A percentile compares a stretch with the other conserved stretches of the same genome.
Evolutionary conservation across 2,797 vertebrate genomes (phyloP).

Genomic region (Antrozous pallidus): DNA sequence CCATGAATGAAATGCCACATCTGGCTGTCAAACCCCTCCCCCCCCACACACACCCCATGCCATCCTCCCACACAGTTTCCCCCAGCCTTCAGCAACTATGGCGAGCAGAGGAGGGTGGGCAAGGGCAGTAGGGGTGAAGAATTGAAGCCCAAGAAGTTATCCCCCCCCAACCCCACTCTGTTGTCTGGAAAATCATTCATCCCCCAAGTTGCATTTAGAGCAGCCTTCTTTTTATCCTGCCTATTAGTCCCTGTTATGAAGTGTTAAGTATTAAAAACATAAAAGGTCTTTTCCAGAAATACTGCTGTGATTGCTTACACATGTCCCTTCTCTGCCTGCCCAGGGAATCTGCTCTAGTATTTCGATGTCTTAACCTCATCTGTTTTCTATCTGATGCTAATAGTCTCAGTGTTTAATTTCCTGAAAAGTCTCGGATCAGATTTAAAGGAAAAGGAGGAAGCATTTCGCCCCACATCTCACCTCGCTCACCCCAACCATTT

Average conservation of each 20-base stretch:
- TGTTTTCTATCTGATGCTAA: slow-evolving; percentile 87
- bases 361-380: slow-evolving; percentile 82
- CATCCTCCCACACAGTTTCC: neutral
- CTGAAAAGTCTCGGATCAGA: slow-evolving; percentile 83
- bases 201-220: slow-evolving; percentile 73
- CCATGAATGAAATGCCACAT: neutral
- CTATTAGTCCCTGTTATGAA: slow-evolving; percentile 86
- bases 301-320: slow-evolving; percentile 85
- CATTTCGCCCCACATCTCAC: slow-evolving; percentile 59
- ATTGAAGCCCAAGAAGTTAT: slow-evolving; percentile 28
- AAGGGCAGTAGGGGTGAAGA: neutral
- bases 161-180: neutral
- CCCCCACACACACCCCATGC: neutral
- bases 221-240: slow-evolving; percentile 82
- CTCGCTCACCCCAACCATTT: slow-evolving; percentile 36
- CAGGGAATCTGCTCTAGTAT: slow-evolving; percentile 79
- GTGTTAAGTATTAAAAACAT: slow-evolving; percentile 89
- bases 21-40: neutral
- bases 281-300: slow-evolving; percentile 85
- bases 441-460: slow-evolving; percentile 81
- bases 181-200: slow-evolving; percentile 82
- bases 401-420: slow-evolving; percentile 87
- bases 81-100: neutral
- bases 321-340: slow-evolving; percentile 80
- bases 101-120: neutral